A percentile compares a stretch with the other conserved stretches of the same genome.
Evolutionary conservation across 2,797 vertebrate species (phyloP).

Genomic region (Perodicticus potto): DNA sequence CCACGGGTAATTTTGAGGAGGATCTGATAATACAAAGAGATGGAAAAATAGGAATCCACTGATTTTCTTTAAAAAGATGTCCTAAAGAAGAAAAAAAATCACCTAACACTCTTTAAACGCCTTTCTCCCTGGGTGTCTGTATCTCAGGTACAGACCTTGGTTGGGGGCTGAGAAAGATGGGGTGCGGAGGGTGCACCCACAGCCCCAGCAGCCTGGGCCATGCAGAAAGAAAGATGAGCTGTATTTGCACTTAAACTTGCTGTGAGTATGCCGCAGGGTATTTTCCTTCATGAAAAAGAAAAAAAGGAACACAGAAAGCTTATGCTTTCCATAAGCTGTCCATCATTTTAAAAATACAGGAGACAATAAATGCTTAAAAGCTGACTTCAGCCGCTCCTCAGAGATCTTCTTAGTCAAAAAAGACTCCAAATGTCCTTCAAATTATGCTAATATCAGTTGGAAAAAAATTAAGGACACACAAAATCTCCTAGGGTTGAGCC

Average conservation of each 20-base stretch:
- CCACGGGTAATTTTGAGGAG: not conserved
- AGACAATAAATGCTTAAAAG: conserved; percentile 34
- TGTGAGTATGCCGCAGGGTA: not conserved
- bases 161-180: not conserved
- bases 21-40: not conserved
- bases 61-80: conserved; percentile 39
- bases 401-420: conserved; percentile 29
- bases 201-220: not conserved
- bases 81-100: not conserved
- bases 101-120: not conserved
- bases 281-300: not conserved
- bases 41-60: not conserved
- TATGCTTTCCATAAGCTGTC: not conserved
- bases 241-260: not conserved
- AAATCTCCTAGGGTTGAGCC: not conserved
- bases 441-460: not conserved
- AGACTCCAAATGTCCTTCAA: not conserved
- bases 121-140: not conserved
- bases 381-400: not conserved
- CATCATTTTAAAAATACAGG: not conserved
- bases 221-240: not conserved
- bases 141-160: not conserved
- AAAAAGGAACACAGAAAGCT: not conserved
- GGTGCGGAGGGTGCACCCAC: not conserved
- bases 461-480: not conserved